These are phyloP conservation scores for Panthera leo DNA, from an alignment of 2,113 vertebrate genomes.

Conservation along the genomic window DNA sequence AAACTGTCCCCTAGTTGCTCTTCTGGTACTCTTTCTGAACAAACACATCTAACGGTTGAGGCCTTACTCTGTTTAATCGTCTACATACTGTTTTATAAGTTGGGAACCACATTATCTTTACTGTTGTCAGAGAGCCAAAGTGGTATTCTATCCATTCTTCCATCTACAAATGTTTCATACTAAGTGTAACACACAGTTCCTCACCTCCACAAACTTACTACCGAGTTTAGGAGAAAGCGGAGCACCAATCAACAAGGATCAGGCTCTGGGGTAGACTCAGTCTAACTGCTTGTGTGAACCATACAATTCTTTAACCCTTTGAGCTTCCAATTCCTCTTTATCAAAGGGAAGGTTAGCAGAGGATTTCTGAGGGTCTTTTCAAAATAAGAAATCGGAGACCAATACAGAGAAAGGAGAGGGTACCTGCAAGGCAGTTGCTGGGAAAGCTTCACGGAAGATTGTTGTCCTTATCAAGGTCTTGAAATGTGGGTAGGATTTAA, in stretches of 20 bases:
- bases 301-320: not conserved
- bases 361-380: not conserved
- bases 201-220: not conserved
- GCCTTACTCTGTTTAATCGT: not conserved
- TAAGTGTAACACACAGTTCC: accelerated
- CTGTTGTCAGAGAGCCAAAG: not conserved
- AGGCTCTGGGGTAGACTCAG: too few species aligned
- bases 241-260: accelerated
- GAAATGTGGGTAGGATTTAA: not conserved
- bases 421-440: not conserved
- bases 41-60: not conserved
- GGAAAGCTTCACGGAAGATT: not conserved
- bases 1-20: not conserved
- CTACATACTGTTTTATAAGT: not conserved
- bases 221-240: not conserved
- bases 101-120: not conserved
- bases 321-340: not conserved
- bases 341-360: not conserved
- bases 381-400: not conserved
- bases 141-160: not conserved
- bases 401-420: not conserved
- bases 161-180: not conserved
- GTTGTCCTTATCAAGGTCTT: not conserved
- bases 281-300: not conserved
- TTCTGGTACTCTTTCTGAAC: constrained; percentile 1